Base-by-base conservation (phyloP, 2,797 vertebrate species). In the Hippopotamyrus pictus region DNA sequence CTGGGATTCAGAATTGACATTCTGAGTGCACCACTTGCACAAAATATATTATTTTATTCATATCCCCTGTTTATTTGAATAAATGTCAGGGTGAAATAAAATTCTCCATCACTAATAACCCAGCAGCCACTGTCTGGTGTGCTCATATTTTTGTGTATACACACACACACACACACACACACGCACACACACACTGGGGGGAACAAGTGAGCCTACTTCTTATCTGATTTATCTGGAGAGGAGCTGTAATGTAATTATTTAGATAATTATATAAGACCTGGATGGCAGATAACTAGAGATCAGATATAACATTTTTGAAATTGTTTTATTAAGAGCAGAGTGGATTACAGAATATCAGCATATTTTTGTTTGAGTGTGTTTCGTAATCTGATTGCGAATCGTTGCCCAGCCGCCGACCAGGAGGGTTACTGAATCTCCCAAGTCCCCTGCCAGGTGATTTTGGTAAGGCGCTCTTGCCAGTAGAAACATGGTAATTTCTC, bases 281-380 rank as follows among this genome's bases (percentile, higher is more conserved):
- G 51, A 87, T 79, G 73, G 73, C 73, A 87, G 37, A 46, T 51
- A 87, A 59, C 50, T 25, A 1, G 25, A 33, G n/a, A 87, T 41
- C 51, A 87, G 57, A 87, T 57, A 57, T 51, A 87, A n/a, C 19
- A 51, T 57, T 87, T 87, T 87, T 57, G 29, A 57, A 87, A 87
- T 54, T 46, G 51, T 59, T 57, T 87, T 44, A 51, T 25, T 87
- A 48, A 25, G 82, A 84, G 37, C 14, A 7, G 33, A 44, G 6
- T 44, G 17, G 41, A 51, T 84, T 84, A 84, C 82, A 84, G 46
- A 5, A 84, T 48, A 84, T 84, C 48, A 48, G 79, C 19, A 83
- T 83, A 17, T 46, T 50, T 83, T 22, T 12, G 8, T 84, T 84
- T 48, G n/a, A 84, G 46, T 11, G 82, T 22, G n/a, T 84, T 22